Evolutionary conservation across 2,113 vertebrate species (phyloP).

Genomic region (Geothlypis trichas): DNA sequence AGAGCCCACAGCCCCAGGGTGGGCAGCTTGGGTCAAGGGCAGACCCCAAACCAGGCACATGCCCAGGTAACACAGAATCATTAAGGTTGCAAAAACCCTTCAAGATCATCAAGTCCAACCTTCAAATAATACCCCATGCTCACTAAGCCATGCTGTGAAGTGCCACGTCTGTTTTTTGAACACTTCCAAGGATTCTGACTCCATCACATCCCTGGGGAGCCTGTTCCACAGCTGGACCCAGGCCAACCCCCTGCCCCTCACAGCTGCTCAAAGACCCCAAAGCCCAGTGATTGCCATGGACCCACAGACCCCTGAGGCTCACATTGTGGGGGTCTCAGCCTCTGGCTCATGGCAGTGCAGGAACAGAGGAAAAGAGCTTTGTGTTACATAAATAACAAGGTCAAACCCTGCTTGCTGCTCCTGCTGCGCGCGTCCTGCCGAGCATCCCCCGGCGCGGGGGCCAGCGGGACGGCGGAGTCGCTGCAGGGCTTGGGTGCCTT

Average conservation of each 20-base stretch:
- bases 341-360: not conserved
- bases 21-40: not conserved
- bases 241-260: not conserved
- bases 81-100: not conserved
- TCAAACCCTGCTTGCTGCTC: not conserved
- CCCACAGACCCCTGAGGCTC: not conserved
- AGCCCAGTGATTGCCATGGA: fast-evolving
- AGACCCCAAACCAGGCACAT: too few species aligned
- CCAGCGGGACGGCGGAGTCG: not conserved
- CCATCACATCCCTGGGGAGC: not conserved
- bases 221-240: fast-evolving
- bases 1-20: not conserved
- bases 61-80: not conserved
- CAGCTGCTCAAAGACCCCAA: fast-evolving
- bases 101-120: not conserved
- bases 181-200: not conserved
- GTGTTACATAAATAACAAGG: not conserved
- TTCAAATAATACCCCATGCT: not conserved
- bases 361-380: not conserved
- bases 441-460: not conserved
- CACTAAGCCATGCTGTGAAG: not conserved
- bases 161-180: not conserved
- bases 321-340: not conserved
- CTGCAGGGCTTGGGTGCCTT: not conserved
- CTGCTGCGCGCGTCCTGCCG: not conserved